phyloP scores from a whole-genome alignment of 2,113 vertebrate genomes.

The Mobula birostris region DNA sequence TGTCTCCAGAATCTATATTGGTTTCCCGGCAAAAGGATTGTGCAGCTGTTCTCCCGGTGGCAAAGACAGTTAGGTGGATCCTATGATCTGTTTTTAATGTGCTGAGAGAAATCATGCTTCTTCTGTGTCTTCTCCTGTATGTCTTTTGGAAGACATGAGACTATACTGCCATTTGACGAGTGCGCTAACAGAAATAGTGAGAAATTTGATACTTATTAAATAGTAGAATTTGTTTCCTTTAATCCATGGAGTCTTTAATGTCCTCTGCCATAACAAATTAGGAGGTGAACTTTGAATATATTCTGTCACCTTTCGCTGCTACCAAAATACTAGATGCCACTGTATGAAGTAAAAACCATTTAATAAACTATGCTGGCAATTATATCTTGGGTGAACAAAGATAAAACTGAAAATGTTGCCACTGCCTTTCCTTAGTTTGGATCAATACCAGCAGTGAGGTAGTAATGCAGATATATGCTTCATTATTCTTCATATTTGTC shows the following conservation, averaged over 20 bases:
- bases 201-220: neutral
- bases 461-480: neutral
- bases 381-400: neutral
- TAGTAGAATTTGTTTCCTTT: neutral
- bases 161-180: neutral
- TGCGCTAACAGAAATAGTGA: neutral
- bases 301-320: neutral
- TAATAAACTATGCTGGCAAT: neutral
- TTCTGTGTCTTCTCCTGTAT: neutral
- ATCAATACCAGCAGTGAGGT: neutral
- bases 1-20: neutral
- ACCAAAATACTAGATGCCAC: neutral
- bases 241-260: too few species aligned
- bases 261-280: too few species aligned
- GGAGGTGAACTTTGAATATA: too few species aligned
- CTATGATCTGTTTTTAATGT: slow-evolving; percentile 15
- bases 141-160: neutral
- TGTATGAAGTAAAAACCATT: neutral
- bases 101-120: neutral
- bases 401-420: neutral
- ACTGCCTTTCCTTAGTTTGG: neutral
- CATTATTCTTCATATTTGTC: neutral
- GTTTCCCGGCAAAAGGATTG: neutral
- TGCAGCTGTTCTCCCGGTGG: neutral
- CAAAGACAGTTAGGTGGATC: neutral